Conservation (phyloP, 1,140 invertebrate genomes). For the Camponotus vicinus region DNA sequence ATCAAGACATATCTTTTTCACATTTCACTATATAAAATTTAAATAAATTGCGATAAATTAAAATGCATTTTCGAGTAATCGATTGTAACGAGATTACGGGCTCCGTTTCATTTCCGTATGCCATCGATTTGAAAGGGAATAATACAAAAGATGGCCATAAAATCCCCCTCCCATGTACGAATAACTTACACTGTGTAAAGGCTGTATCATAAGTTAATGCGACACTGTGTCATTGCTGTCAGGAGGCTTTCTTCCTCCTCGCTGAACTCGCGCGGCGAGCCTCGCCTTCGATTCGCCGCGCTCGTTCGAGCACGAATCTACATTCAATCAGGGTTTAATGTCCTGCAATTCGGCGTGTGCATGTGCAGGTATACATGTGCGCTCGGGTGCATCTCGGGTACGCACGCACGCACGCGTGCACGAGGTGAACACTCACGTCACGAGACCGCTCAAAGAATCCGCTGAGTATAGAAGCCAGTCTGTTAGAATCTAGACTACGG, state of each 20-base stretch:
- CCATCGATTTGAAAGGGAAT: not conserved
- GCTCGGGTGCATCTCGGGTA: not conserved
- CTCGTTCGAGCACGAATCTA: constrained; percentile 53
- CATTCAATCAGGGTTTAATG: constrained; percentile 52
- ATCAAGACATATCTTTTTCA: no score
- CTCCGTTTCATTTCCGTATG: not conserved
- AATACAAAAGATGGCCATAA: not conserved
- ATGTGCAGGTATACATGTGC: constrained; percentile 5
- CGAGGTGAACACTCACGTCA: not conserved
- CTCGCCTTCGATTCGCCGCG: constrained; percentile 45
- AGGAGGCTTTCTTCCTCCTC: constrained; percentile 19
- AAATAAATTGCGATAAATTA: no score
- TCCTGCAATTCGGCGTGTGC: constrained; percentile 54
- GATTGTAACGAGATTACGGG: no score
- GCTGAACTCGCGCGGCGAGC: not conserved
- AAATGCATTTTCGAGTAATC: no score
- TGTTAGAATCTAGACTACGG: constrained; percentile 42
- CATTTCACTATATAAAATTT: not conserved
- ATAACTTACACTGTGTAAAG: constrained; percentile 15
- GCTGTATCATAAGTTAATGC: constrained; percentile 32
- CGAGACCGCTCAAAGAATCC: constrained; percentile 44
- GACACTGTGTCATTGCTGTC: constrained; percentile 11
- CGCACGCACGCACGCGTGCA: not conserved
- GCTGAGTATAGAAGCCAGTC: constrained; percentile 33
- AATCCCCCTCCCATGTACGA: not conserved